Base-by-base conservation (phyloP, 1,140 invertebrate genomes). In the Drosophila leontia region DNA sequence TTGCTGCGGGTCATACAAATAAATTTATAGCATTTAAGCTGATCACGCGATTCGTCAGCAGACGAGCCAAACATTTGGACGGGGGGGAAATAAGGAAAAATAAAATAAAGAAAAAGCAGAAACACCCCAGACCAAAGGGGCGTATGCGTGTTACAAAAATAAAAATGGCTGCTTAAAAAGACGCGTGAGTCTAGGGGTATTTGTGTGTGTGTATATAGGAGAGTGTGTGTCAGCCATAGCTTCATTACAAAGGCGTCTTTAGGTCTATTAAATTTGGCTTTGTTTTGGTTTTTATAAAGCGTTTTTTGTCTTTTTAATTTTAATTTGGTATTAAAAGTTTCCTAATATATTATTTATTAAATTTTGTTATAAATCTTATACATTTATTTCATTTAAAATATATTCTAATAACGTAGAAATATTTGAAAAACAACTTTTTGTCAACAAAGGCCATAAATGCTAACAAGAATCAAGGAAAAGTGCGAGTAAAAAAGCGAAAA, bases 21-120 rank as follows among this genome's bases (percentile, higher is more conserved):
- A 88, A 83, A 87, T 83, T 83, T 80, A 83, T 84, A 80, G 82
- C 80, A 87, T 88, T 88, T 87, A 88, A 84, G 83, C 55, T 68
- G 58, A 81, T 83, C 83, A 88, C 83, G 83, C 84, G 81, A 87
- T 82, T 60, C 47, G 59, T 39, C 69, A 60, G 35, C 67, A 70
- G 63, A 53, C 57, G 39, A 23, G 44, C 26, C 12, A 48, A 37
- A 17, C 29, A 37, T 7, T 19, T 9, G 8, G 2, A 3, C 7
- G 8, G n/a, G 41, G 3, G n/a, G 7, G 15, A 47, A 48, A 12
- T 8, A 8, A 7, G 13, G 3, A 15, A 48, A 26, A 44, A 19
- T 8, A 7, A 42, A 32, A 29, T 29, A 29, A 29, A 0, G 26
- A 29, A 29, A 29, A 6, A 6, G 5, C 8, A 59, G 5, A n/a